These are phyloP conservation scores for Macrotrachela quadricornifera DNA, from an alignment of 1,140 invertebrate genomes.

Conservation along the genomic window DNA sequence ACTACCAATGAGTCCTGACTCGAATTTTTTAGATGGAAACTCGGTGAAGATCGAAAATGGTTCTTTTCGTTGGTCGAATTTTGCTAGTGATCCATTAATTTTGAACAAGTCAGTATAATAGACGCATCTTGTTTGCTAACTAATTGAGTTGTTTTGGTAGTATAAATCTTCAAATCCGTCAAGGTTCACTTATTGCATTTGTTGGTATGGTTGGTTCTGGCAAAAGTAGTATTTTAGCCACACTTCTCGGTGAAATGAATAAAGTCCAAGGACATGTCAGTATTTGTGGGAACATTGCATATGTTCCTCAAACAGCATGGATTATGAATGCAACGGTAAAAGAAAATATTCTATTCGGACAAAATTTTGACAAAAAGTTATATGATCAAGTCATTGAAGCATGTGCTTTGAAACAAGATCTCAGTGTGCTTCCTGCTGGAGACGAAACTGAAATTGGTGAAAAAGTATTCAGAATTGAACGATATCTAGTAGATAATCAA, in stretches of 20 bases:
- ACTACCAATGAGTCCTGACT: too few relatives aligned
- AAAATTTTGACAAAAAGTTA: conserved; percentile 10
- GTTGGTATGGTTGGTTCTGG: conserved; percentile 3
- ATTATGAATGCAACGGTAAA: conserved; percentile 2
- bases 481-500: too few relatives aligned
- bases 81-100: too few relatives aligned
- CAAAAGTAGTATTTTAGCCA: conserved; percentile 1
- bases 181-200: conserved; percentile 34
- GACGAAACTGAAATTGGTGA: neutral
- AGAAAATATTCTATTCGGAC: conserved; percentile 6
- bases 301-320: conserved; percentile 8
- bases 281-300: conserved; percentile 3
- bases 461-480: too few relatives aligned
- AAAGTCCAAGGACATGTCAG: neutral
- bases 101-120: too few relatives aligned
- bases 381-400: conserved; percentile 7
- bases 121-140: too few relatives aligned
- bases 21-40: too few relatives aligned
- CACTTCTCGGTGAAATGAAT: conserved; percentile 3
- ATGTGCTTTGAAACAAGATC: neutral
- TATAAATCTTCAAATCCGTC: conserved; percentile 17
- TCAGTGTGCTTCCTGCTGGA: conserved; percentile 9
- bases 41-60: too few relatives aligned
- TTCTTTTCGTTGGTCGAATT: too few relatives aligned
- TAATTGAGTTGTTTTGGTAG: neutral